Evolutionary conservation across 2,888 invertebrate genomes (phyloP).

Genomic region (Ceriagrion tenellum): DNA sequence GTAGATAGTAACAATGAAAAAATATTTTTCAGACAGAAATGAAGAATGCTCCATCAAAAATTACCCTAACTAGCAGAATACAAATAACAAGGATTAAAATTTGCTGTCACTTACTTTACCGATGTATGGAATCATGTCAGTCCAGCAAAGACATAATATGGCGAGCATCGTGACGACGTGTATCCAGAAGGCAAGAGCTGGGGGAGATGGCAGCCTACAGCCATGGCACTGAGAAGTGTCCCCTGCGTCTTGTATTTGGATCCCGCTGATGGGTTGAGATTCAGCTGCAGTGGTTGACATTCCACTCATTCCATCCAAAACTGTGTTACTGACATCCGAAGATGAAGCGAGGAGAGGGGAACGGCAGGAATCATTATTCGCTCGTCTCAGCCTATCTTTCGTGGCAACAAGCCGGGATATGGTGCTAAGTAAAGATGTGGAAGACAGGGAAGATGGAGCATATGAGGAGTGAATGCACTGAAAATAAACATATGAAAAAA

Average conservation of each 20-base stretch:
- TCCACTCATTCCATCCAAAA: conserved; percentile 46
- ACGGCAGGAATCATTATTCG: not conserved
- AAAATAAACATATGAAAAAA: not conserved
- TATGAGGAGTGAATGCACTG: conserved; percentile 61
- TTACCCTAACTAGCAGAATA: not conserved
- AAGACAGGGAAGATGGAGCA: conserved; percentile 48
- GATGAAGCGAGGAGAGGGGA: conserved; percentile 54
- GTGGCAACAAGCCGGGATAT: conserved; percentile 60
- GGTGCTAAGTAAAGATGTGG: conserved; percentile 51
- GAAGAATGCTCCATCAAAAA: not conserved
- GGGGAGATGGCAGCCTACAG: conserved; percentile 74
- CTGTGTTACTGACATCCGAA: conserved; percentile 23
- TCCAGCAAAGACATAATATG: conserved; percentile 78
- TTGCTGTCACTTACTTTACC: conserved; percentile 77
- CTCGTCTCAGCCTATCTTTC: conserved; percentile 37
- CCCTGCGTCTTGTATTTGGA: conserved; percentile 45
- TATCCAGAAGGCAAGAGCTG: conserved; percentile 78
- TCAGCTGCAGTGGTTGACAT: not conserved
- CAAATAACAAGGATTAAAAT: not conserved
- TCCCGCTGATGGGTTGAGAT: conserved; percentile 29
- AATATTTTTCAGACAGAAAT: too few species aligned
- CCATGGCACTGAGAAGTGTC: conserved; percentile 33
- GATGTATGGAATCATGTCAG: conserved; percentile 79
- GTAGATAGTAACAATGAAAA: too few species aligned
- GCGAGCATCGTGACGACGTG: conserved; percentile 78